phyloP scores from a whole-genome alignment of 2,888 invertebrate species.

The Acrocyrtus sp. region DNA sequence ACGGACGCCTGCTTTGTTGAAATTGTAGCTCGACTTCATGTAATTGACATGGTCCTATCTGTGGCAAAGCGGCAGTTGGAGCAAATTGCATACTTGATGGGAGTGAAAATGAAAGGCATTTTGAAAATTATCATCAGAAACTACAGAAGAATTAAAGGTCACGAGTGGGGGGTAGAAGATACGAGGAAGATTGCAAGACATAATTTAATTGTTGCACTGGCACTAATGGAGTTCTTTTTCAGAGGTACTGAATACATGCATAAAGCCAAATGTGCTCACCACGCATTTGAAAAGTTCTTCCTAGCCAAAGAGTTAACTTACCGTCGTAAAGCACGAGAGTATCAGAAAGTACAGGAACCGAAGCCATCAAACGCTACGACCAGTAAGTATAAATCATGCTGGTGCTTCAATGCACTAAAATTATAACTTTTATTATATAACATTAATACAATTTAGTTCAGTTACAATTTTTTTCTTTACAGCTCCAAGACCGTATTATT shows the following conservation, averaged over 20 bases:
- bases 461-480: too few relatives aligned
- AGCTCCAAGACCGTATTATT: too few relatives aligned
- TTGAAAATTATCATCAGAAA: not conserved
- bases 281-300: constrained; percentile 8
- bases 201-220: constrained; percentile 1
- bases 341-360: not conserved
- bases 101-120: not conserved
- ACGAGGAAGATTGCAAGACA: not conserved
- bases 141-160: not conserved
- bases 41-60: not conserved
- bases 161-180: not conserved
- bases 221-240: constrained; percentile 5
- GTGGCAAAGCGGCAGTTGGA: not conserved
- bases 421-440: not conserved
- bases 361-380: not conserved
- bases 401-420: not conserved
- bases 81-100: not conserved
- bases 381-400: not conserved
- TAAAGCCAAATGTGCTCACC: not conserved
- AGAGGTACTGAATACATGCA: not conserved
- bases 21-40: not conserved
- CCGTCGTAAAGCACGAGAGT: not conserved
- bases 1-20: constrained; percentile 6
- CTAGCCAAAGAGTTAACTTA: too few relatives aligned
- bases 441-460: too few relatives aligned